A percentile compares a stretch with the other conserved stretches of the same genome.
These are phyloP conservation scores for Redunca redunca DNA, from an alignment of 2,113 vertebrate species.

Conservation along the genomic window DNA sequence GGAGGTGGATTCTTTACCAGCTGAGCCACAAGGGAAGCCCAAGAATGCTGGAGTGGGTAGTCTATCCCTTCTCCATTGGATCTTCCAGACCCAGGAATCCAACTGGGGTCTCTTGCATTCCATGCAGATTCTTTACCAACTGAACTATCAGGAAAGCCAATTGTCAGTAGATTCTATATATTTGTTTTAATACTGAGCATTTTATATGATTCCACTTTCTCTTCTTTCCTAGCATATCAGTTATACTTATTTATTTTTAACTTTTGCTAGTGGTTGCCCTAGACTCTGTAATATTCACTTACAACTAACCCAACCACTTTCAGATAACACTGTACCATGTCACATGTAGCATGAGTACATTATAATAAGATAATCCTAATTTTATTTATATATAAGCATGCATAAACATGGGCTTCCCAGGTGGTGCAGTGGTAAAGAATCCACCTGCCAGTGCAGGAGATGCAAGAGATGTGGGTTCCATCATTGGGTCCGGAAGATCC, in stretches of 20 bases:
- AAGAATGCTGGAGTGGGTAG: neutral
- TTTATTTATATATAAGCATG: neutral
- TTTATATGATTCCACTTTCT: neutral
- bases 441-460: neutral
- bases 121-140: neutral
- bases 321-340: neutral
- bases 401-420: neutral
- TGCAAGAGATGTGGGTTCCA: neutral
- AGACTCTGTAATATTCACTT: neutral
- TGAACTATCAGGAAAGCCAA: neutral
- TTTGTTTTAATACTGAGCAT: neutral
- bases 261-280: neutral
- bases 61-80: neutral
- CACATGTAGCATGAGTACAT: neutral
- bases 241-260: neutral
- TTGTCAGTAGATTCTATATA: neutral
- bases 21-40: neutral
- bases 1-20: neutral
- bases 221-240: neutral
- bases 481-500: neutral
- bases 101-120: neutral
- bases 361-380: neutral
- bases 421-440: neutral
- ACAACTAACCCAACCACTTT: neutral
- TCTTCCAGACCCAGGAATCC: neutral